These are phyloP conservation scores for Triplophysa dalaica DNA, from an alignment of 2,113 vertebrate species.

Conservation along the genomic window DNA sequence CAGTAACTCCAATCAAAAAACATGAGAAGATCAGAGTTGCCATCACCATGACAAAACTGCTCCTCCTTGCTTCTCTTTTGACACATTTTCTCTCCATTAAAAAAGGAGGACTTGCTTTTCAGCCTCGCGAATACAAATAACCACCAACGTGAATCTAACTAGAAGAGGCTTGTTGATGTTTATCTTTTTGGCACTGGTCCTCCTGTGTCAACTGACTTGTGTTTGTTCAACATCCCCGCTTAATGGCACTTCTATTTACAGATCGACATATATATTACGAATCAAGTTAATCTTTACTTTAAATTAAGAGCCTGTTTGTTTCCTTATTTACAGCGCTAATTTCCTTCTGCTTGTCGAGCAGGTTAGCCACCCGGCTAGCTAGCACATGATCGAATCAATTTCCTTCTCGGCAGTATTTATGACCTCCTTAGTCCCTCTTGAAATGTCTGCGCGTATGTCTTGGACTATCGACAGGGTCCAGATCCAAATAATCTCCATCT, in stretches of 20 bases:
- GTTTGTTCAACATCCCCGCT: neutral
- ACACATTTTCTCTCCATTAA: conserved; percentile 30
- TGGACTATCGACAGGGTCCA: neutral
- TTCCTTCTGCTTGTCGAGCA: neutral
- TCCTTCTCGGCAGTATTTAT: neutral
- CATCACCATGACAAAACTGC: conserved; percentile 53
- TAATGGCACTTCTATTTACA: neutral
- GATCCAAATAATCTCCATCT: conserved; percentile 6
- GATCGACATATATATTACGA: neutral
- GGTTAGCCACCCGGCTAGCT: conserved; percentile 12
- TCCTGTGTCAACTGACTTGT: neutral
- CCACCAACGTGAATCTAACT: neutral
- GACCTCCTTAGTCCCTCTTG: neutral
- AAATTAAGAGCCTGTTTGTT: neutral
- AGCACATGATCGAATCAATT: neutral
- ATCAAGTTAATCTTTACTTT: neutral
- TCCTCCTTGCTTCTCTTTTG: conserved; percentile 5
- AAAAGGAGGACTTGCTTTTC: neutral
- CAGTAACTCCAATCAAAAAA: conserved; percentile 57
- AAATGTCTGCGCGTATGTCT: neutral
- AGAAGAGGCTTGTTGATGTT: neutral
- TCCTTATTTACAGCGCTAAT: neutral
- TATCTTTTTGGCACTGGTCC: neutral
- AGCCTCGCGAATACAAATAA: neutral
- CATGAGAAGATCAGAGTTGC: conserved; percentile 58